Percentiles rank a stretch among this genome's conserved stretches.
These are phyloP conservation scores for Formica aserva DNA, from an alignment of 2,888 invertebrate species.

Conservation along the genomic window DNA sequence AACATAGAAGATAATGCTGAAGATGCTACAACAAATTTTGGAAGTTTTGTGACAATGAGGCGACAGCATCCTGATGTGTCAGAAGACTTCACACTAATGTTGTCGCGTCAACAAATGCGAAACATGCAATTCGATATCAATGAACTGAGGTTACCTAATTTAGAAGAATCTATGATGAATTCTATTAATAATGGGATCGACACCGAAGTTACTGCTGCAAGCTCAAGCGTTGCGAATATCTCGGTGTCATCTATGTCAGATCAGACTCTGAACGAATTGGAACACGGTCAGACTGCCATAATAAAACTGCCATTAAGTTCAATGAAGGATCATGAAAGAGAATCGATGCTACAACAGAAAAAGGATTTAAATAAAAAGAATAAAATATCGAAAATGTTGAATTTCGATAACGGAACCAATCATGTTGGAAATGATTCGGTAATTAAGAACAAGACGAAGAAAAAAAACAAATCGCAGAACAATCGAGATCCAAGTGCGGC, in stretches of 20 bases:
- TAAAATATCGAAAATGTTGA: neutral
- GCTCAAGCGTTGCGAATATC: conserved; percentile 58
- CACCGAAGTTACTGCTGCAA: conserved; percentile 75
- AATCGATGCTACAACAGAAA: neutral
- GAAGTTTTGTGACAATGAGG: conserved; percentile 71
- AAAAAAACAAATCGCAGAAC: conserved; percentile 3
- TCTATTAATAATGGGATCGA: conserved; percentile 58
- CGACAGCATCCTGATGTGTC: conserved; percentile 66
- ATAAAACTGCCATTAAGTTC: conserved; percentile 58
- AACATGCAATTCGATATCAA: conserved; percentile 75
- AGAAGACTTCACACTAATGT: conserved; percentile 81
- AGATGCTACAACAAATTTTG: conserved; percentile 46
- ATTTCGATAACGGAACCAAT: neutral
- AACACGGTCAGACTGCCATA: conserved; percentile 29
- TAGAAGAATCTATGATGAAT: conserved; percentile 59
- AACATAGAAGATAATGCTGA: neutral
- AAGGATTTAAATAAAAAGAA: conserved; percentile 12
- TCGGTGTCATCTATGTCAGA: conserved; percentile 49
- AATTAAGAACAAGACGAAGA: neutral
- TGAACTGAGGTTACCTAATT: conserved; percentile 78
- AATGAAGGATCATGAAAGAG: conserved; percentile 45
- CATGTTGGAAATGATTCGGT: neutral
- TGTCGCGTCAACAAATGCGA: conserved; percentile 54
- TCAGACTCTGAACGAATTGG: conserved; percentile 45
- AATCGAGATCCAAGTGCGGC: conserved; percentile 80